Conservation (phyloP, 2,888 invertebrate species). For the Leptinotarsa haldemani region DNA sequence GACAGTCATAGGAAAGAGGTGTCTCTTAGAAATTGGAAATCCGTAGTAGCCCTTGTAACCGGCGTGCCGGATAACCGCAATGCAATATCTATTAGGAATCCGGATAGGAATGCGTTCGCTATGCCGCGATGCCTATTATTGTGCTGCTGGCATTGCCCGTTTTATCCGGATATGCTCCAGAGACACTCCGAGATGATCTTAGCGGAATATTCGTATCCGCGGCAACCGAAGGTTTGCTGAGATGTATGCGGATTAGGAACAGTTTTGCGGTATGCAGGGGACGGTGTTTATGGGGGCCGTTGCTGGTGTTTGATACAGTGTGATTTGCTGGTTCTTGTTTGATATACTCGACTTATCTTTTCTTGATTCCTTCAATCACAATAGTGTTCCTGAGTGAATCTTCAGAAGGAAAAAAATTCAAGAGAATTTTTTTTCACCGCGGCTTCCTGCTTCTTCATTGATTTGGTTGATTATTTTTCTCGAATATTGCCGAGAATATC, state of each 20-base stretch:
- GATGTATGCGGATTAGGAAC: conserved; percentile 8
- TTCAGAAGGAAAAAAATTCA: no score
- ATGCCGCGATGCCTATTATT: conserved; percentile 24
- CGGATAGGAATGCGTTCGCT: conserved; percentile 44
- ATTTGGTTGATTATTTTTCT: no score
- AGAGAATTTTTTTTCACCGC: no score
- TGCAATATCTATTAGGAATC: conserved; percentile 51
- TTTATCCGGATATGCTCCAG: conserved; percentile 5
- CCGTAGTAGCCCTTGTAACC: conserved; percentile 24
- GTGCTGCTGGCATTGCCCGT: conserved; percentile 13
- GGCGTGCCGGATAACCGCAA: conserved; percentile 42
- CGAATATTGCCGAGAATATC: no score
- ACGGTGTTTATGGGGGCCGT: neutral
- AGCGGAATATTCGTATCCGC: neutral
- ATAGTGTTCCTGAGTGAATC: no score
- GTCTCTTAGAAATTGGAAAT: conserved; percentile 14
- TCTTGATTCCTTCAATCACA: no score
- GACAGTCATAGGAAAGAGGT: neutral
- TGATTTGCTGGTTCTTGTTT: neutral
- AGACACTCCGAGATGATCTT: conserved; percentile 12
- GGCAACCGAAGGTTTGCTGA: neutral
- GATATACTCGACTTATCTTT: no score
- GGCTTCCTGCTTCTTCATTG: no score
- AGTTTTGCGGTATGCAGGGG: neutral
- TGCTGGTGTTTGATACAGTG: neutral